Evolutionary conservation across 2,888 invertebrate genomes (phyloP), one percentile per base, ranked within the genome.

Genomic region (Neelides folsomi): DNA sequence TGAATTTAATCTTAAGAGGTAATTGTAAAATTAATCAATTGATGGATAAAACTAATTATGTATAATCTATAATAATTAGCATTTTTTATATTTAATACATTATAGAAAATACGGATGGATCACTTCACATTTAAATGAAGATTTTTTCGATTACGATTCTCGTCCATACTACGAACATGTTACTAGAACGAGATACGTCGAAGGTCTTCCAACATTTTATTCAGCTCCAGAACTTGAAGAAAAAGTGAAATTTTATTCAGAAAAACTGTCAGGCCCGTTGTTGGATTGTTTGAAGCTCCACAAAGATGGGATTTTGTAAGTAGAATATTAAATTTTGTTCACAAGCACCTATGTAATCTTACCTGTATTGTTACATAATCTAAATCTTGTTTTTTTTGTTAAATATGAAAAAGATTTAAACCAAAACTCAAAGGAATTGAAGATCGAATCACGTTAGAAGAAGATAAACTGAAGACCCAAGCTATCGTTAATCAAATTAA

Each of bases 61-160:
- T 41, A 13, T 41, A n/a, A 41, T 13, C 10, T 48, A 16, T 13
- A 9, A 38, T n/a, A 46, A 8, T 36, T 34, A 18, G 20, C 37
- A 18, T 52, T 37, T 16, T 27, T 38, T 46, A 16, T 9, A 7
- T 42, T 42, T 9, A 16, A 42, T 42, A 9, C n/a, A 10, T 41
- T 47, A 18, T 46, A 76, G 77, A 46, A 87, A 82, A 68, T 89
- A 84, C 68, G 88, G 89, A 1, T 87, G 79, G 73, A 77, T 76
- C 65, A 76, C 78, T 52, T 69, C 79, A 1, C 70, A 77, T 65
- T 67, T 87, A 3, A 69, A 72, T 2, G 85, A 86, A 67, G 71
- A 76, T 45, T 61, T 61, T 12, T 66, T 76, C 52, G 80, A 80
- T 0, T 87, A 85, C 65, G 79, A 84, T 70, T 76, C 78, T 43